Evolutionary conservation across 1,140 invertebrate species (phyloP), one percentile per base, ranked within the genome.

Genomic region (Bombus waltoni): DNA sequence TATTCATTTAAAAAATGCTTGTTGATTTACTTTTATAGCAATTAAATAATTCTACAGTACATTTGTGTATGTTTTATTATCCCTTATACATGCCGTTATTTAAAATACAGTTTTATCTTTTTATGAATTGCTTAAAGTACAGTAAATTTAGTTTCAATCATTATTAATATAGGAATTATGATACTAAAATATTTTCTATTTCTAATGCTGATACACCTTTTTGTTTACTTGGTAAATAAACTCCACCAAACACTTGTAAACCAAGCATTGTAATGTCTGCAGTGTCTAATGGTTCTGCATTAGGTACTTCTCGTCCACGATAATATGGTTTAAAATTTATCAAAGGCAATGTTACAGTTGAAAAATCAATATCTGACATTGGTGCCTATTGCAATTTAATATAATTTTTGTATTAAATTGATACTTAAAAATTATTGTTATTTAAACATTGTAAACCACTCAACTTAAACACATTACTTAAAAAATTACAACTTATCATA

Each of bases 171-270:
- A 28, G 22, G 11, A 38, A 35, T 75, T 74, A 85, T 40, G 79
- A 81, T 72, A 44, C 38, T 57, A 88, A 88, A 86, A 96, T 95
- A 44, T 87, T 94, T 85, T 97, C 96, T 42, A 97, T 96, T 94
- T 97, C 97, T 83, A 97, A 95, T 76, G 97, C 95, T 3, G 96
- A 96, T 13, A 96, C 96, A 0, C 97, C 97, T 88, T 93, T 95
- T 91, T 97, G 97, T 92, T 97, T 97, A 15, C 96, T 92, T 18
- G 96, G 94, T 77, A 95, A 93, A 92, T 97, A 97, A 71, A 97
- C 97, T n/a, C 97, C 97, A 44, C 97, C 97, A 88, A 96, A 97
- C 90, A 97, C 95, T 95, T 97, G 97, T 65, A 97, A 92, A 40
- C 96, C 97, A 83, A 97, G 95, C 91, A 95, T 96, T 3, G 96